Conservation (phyloP, 2,888 invertebrate species). For the Seira musarum region DNA sequence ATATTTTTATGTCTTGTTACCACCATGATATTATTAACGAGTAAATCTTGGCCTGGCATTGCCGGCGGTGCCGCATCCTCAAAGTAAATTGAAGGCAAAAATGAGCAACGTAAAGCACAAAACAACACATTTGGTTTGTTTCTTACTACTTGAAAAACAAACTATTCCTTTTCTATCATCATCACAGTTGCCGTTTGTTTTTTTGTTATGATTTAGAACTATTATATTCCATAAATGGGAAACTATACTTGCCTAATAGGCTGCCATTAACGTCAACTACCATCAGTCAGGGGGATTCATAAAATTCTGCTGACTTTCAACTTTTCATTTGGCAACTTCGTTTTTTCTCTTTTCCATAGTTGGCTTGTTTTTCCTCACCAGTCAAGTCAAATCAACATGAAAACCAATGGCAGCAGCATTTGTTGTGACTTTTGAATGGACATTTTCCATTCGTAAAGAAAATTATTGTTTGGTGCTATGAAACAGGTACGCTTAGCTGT, state of each 20-base stretch:
- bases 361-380: neutral
- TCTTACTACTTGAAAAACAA: conserved; percentile 20
- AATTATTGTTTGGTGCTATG: no score
- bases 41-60: neutral
- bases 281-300: conserved; percentile 31
- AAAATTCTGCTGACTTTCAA: neutral
- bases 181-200: neutral
- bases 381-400: neutral
- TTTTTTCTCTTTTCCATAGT: neutral
- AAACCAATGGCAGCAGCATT: no score
- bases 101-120: neutral
- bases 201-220: conserved; percentile 44
- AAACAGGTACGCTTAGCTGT: no score
- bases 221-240: conserved; percentile 63
- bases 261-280: conserved; percentile 54
- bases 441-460: no score
- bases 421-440: neutral
- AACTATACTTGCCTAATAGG: conserved; percentile 57
- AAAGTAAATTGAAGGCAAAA: neutral
- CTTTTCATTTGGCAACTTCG: neutral
- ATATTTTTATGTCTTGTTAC: neutral
- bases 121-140: conserved; percentile 6
- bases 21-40: neutral
- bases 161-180: neutral
- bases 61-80: conserved; percentile 44